Conservation (phyloP, 2,797 vertebrate species). For the Choloepus didactylus region DNA sequence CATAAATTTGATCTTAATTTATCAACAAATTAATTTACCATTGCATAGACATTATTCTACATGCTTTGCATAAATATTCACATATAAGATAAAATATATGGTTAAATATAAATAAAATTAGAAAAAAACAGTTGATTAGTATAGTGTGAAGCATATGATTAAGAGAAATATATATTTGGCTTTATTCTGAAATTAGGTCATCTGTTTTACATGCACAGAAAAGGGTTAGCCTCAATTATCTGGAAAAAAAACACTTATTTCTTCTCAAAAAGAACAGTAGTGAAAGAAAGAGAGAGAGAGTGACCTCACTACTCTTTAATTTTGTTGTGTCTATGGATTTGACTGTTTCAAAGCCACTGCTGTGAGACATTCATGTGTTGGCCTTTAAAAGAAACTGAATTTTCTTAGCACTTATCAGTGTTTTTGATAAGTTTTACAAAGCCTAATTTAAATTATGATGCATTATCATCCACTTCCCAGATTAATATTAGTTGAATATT, state of each 20-base stretch:
- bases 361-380: not conserved
- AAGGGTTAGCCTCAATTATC: not conserved
- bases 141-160: not conserved
- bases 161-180: not conserved
- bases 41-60: not conserved
- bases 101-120: not conserved
- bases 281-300: not conserved
- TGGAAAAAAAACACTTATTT: not conserved
- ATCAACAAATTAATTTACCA: not conserved
- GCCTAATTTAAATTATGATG: not conserved
- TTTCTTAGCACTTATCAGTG: not conserved
- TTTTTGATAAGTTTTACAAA: not conserved
- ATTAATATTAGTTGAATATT: not conserved
- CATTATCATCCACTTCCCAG: not conserved
- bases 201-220: not conserved
- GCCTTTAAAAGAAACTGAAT: not conserved
- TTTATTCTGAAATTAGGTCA: slow-evolving; percentile 6
- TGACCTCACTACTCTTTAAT: not conserved
- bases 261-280: not conserved
- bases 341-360: not conserved
- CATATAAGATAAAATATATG: not conserved
- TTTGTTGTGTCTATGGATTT: not conserved
- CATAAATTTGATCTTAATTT: not conserved
- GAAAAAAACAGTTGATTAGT: not conserved
- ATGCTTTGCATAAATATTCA: not conserved